phyloP scores from a whole-genome alignment of 2,113 vertebrate genomes.

The Antennarius striatus region DNA sequence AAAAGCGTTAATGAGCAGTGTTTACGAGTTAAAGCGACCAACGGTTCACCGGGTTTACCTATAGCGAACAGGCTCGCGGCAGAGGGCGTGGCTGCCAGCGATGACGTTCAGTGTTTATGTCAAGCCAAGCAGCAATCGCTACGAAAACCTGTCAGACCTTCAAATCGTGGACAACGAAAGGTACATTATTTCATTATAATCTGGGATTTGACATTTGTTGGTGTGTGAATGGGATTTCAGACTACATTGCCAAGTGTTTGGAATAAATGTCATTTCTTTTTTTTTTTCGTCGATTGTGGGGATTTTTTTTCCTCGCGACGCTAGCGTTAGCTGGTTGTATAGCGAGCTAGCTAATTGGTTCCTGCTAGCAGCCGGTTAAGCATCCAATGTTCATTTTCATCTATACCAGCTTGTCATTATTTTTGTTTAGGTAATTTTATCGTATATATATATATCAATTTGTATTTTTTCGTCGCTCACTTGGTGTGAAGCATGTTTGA shows the following conservation, averaged over 20 bases:
- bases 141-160: constrained; percentile 33
- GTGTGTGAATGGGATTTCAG: accelerated
- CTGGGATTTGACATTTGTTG: not conserved
- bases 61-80: not conserved
- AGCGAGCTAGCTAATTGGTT: constrained; percentile 15
- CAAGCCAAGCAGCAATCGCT: constrained; percentile 7
- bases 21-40: accelerated
- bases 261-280: constrained; percentile 27
- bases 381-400: not conserved
- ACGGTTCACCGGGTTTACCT: not conserved
- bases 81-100: constrained; percentile 41
- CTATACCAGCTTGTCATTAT: too few relatives aligned
- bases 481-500: too few relatives aligned
- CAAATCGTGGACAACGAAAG: constrained; percentile 43
- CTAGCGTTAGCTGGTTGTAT: constrained; percentile 42
- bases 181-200: constrained; percentile 21
- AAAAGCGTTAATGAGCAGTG: not conserved
- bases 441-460: too few relatives aligned
- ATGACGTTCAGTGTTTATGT: constrained; percentile 74
- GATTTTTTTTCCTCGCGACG: not conserved
- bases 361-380: constrained; percentile 16
- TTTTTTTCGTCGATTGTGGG: not conserved
- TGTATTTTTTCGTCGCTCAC: too few relatives aligned
- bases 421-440: too few relatives aligned
- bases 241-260: not conserved